Conservation (phyloP, 2,797 vertebrate genomes). For the Meda fulgida region DNA sequence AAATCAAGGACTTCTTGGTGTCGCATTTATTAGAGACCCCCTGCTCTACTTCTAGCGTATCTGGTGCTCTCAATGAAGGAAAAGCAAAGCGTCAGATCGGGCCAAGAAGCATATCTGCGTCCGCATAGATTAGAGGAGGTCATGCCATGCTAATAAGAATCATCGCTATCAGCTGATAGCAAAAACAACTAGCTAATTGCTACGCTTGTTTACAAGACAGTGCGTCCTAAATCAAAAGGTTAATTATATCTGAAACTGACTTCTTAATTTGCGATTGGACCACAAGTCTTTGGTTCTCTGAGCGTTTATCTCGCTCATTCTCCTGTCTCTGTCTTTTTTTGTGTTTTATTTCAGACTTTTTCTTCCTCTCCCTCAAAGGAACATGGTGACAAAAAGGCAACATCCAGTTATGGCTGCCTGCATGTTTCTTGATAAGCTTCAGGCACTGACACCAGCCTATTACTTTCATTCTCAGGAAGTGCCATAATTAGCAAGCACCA, state of each 20-base stretch:
- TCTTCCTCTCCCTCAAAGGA: slow-evolving; percentile 57
- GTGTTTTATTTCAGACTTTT: slow-evolving; percentile 54
- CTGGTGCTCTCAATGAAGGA: slow-evolving; percentile 55
- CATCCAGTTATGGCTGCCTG: slow-evolving; percentile 85
- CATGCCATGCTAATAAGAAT: slow-evolving; percentile 80
- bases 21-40: slow-evolving; percentile 55
- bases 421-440: slow-evolving; percentile 91
- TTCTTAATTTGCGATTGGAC: slow-evolving; percentile 81
- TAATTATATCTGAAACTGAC: slow-evolving; percentile 83
- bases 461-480: slow-evolving; percentile 87
- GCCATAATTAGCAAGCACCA: slow-evolving; percentile 99
- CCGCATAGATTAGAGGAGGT: slow-evolving; percentile 77
- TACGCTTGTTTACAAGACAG: slow-evolving; percentile 73
- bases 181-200: slow-evolving; percentile 79
- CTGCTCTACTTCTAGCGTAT: slow-evolving; percentile 39
- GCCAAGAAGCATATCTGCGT: slow-evolving; percentile 66
- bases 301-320: slow-evolving; percentile 42
- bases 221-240: slow-evolving; percentile 79
- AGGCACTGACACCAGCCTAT: slow-evolving; percentile 91
- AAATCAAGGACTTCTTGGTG: slow-evolving; percentile 61
- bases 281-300: slow-evolving; percentile 66
- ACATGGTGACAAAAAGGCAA: slow-evolving; percentile 60
- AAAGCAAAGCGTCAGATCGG: slow-evolving; percentile 60
- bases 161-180: slow-evolving; percentile 79
- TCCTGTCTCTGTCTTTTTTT: slow-evolving; percentile 40